Percentiles rank a stretch among this genome's conserved stretches.
Conservation (phyloP, 2,113 vertebrate genomes). For the Oreocharis arfaki region DNA sequence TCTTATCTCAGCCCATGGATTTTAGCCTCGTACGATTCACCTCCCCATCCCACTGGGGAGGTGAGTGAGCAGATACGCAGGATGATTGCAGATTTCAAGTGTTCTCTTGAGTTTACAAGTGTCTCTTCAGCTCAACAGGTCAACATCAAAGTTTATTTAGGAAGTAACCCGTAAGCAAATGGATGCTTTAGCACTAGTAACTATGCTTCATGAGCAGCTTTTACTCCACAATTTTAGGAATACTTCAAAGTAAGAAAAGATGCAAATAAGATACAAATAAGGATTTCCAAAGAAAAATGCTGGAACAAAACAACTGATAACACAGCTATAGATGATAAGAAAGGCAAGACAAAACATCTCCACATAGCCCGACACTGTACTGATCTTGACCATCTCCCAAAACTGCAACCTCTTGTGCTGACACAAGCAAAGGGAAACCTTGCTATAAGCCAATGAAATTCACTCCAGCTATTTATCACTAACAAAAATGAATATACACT, state of each 20-base stretch:
- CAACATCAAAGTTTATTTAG: neutral
- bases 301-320: neutral
- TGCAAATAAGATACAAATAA: neutral
- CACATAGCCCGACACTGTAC: neutral
- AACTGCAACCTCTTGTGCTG: neutral
- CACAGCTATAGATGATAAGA: neutral
- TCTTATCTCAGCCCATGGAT: neutral
- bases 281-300: neutral
- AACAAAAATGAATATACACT: neutral
- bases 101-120: neutral
- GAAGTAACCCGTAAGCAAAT: neutral
- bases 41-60: neutral
- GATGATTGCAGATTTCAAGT: neutral
- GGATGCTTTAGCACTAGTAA: neutral
- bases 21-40: neutral
- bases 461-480: neutral
- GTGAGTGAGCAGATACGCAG: neutral
- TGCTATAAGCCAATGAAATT: neutral
- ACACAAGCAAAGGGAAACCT: neutral
- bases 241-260: neutral
- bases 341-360: neutral
- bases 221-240: neutral
- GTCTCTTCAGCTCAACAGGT: neutral
- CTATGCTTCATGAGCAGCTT: neutral
- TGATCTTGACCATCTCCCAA: neutral